Evolutionary conservation across 1,140 invertebrate genomes (phyloP).

Genomic region (Achatina immaculata): DNA sequence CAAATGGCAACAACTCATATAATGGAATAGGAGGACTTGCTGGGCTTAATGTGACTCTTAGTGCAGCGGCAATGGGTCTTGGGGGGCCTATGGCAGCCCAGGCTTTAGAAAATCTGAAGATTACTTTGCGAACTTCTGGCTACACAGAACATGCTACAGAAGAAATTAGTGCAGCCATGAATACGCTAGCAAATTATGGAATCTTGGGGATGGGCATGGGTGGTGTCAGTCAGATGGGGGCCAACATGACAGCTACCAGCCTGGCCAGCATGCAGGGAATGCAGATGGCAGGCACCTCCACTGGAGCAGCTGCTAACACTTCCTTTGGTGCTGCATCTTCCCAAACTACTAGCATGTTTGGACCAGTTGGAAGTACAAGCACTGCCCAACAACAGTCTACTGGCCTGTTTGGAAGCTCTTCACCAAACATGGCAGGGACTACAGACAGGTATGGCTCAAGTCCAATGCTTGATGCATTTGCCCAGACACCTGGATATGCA

Average conservation of each 20-base stretch:
- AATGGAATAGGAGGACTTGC: slow-evolving; percentile 50
- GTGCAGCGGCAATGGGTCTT: slow-evolving; percentile 81
- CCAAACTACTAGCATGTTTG: slow-evolving; percentile 63
- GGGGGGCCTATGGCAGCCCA: slow-evolving; percentile 72
- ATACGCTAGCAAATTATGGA: slow-evolving; percentile 93
- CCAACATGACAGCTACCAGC: slow-evolving; percentile 40
- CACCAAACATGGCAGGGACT: slow-evolving; percentile 58
- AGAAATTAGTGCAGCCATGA: slow-evolving; percentile 92
- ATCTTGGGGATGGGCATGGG: slow-evolving; percentile 91
- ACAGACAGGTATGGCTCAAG: slow-evolving; percentile 64
- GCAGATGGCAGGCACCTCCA: slow-evolving; percentile 52
- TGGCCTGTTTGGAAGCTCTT: slow-evolving; percentile 67
- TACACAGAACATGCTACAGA: slow-evolving; percentile 88
- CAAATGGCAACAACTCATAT: slow-evolving; percentile 52
- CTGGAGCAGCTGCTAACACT: slow-evolving; percentile 35
- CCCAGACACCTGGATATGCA: slow-evolving; percentile 53
- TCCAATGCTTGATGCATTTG: slow-evolving; percentile 66
- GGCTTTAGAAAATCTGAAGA: slow-evolving; percentile 77
- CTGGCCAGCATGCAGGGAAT: slow-evolving; percentile 50
- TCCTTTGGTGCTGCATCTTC: slow-evolving; percentile 42
- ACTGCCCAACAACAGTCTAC: slow-evolving; percentile 64
- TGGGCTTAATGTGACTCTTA: slow-evolving; percentile 80
- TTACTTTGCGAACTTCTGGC: slow-evolving; percentile 85
- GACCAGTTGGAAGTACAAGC: slow-evolving; percentile 67
- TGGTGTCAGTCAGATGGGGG: slow-evolving; percentile 73